Evolutionary conservation across 2,888 invertebrate genomes (phyloP).

Genomic region (Prionchulus punctatus): DNA sequence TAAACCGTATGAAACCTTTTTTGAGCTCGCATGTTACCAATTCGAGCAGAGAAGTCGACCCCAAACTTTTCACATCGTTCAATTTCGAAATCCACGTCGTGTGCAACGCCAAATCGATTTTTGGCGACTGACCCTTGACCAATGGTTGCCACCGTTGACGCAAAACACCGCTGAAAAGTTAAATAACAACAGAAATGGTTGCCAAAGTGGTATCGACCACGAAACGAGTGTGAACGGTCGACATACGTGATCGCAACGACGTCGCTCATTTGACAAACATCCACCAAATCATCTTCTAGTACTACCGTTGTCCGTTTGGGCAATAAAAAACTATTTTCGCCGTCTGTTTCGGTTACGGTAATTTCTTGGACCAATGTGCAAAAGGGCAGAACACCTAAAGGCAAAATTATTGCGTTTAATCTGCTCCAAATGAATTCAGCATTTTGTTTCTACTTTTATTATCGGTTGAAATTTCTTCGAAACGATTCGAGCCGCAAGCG

Average conservation of each 20-base stretch:
- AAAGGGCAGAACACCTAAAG: not conserved
- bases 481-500: not conserved
- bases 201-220: too few relatives aligned
- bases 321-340: not conserved
- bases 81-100: not conserved
- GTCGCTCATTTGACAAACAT: not conserved
- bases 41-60: not conserved
- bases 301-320: not conserved
- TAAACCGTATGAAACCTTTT: too few relatives aligned
- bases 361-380: not conserved
- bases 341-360: not conserved
- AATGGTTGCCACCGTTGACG: not conserved
- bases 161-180: not conserved
- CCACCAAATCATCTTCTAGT: not conserved
- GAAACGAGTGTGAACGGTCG: too few relatives aligned
- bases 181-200: too few relatives aligned
- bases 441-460: too few relatives aligned
- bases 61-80: not conserved
- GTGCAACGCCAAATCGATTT: not conserved
- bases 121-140: not conserved
- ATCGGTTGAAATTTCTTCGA: not conserved
- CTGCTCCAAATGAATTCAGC: too few relatives aligned
- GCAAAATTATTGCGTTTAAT: not conserved
- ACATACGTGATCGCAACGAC: not conserved
- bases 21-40: too few relatives aligned